Conservation (phyloP, 1,140 invertebrate genomes). For the Proales similis region DNA sequence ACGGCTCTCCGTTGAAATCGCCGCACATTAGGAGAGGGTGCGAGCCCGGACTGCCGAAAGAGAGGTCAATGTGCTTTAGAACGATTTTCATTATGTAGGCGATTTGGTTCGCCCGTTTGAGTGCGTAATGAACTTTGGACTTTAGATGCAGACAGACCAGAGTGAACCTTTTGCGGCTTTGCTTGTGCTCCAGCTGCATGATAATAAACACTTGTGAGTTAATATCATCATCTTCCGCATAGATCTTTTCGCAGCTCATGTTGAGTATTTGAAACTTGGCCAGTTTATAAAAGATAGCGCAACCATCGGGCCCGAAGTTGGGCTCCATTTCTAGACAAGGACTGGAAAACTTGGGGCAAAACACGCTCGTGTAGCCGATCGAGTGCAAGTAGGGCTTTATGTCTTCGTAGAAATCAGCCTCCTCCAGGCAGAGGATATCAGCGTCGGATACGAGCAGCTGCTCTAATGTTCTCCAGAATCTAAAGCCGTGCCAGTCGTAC, state of each 20-base stretch:
- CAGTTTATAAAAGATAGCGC: slow-evolving; percentile 27
- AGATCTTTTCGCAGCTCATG: slow-evolving; percentile 37
- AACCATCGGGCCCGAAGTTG: slow-evolving; percentile 29
- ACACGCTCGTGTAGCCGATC: slow-evolving; percentile 25
- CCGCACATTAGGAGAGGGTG: slow-evolving; percentile 4
- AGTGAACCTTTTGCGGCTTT: background rate
- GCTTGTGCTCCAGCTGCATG: slow-evolving; percentile 10
- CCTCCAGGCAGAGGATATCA: slow-evolving; percentile 31
- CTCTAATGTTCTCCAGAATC: slow-evolving; percentile 27
- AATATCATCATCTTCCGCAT: background rate
- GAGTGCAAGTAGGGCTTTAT: slow-evolving; percentile 36
- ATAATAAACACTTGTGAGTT: slow-evolving; percentile 36
- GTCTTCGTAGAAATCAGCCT: slow-evolving; percentile 27
- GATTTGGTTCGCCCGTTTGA: slow-evolving; percentile 18
- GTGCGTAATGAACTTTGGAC: slow-evolving; percentile 17
- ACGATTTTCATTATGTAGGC: slow-evolving; percentile 1
- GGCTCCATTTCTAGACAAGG: slow-evolving; percentile 27
- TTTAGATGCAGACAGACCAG: slow-evolving; percentile 26
- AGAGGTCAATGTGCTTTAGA: slow-evolving; percentile 4
- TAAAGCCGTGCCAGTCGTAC: slow-evolving; percentile 6
- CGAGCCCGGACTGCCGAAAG: background rate
- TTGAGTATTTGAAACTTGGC: slow-evolving; percentile 17
- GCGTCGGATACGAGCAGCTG: slow-evolving; percentile 1
- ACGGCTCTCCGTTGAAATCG: slow-evolving; percentile 36
- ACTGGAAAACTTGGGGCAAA: slow-evolving; percentile 38